Conservation (phyloP, 2,113 vertebrate genomes). For the Rynchops niger region DNA sequence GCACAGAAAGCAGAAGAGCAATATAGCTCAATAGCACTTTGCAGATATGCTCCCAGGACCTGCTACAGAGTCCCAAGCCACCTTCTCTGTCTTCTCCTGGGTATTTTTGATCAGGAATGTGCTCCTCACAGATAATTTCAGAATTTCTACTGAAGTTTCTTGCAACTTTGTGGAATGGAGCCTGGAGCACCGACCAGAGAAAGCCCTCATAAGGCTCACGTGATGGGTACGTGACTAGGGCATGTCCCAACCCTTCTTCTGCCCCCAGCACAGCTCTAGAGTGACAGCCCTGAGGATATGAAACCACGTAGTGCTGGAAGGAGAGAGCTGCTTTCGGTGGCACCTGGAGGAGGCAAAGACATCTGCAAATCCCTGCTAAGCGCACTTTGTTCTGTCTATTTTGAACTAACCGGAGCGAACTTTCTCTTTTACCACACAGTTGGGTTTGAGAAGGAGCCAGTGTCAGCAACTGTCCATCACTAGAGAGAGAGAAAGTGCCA, state of each 20-base stretch:
- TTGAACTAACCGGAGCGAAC: not conserved
- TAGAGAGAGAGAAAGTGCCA: not conserved
- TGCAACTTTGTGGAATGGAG: not conserved
- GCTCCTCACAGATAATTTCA: not conserved
- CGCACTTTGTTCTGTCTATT: not conserved
- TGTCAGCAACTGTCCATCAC: not conserved
- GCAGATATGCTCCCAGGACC: not conserved
- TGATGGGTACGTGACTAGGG: rapidly evolving
- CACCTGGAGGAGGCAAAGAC: not conserved
- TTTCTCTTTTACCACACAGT: not conserved
- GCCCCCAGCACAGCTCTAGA: not conserved
- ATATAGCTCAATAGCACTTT: not conserved
- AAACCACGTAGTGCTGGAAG: not conserved
- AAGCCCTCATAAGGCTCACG: not conserved
- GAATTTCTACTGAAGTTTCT: not conserved
- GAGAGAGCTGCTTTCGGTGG: not conserved
- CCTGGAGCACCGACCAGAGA: not conserved
- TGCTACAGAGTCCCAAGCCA: not conserved
- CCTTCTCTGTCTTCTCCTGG: not conserved
- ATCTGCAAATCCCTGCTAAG: not conserved
- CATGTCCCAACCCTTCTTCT: not conserved
- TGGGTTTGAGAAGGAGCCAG: not conserved
- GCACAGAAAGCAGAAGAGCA: not conserved
- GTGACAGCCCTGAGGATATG: not conserved
- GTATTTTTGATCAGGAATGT: not conserved